phyloP scores from a whole-genome alignment of 2,888 invertebrate genomes.

The Drosophila macrospina region DNA sequence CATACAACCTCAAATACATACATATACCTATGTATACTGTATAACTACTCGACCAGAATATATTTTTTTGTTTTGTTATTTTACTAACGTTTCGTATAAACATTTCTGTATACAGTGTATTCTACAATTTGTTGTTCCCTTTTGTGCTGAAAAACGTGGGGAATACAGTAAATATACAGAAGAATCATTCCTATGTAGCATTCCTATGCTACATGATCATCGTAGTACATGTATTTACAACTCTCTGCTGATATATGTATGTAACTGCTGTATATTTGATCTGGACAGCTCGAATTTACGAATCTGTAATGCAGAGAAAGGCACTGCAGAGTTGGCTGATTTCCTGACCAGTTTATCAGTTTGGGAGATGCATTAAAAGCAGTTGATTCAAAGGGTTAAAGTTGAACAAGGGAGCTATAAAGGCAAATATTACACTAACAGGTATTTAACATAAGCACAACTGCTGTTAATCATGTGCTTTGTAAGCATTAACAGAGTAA shows the following conservation, averaged over 20 bases:
- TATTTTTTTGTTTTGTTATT: slow-evolving; percentile 57
- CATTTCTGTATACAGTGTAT: slow-evolving; percentile 63
- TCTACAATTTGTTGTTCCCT: slow-evolving; percentile 43
- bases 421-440: background rate
- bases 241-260: background rate
- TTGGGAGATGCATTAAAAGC: background rate
- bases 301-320: background rate
- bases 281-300: background rate
- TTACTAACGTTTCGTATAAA: slow-evolving; percentile 70
- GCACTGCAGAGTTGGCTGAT: background rate
- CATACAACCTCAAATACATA: slow-evolving; percentile 7
- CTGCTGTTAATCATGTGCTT: background rate
- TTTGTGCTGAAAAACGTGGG: slow-evolving; percentile 41
- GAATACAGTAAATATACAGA: slow-evolving; percentile 38
- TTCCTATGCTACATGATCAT: slow-evolving; percentile 45
- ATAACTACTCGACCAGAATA: slow-evolving; percentile 13
- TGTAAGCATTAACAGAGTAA: no score
- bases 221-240: background rate
- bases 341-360: background rate
- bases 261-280: background rate
- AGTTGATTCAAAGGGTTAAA: background rate
- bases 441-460: background rate
- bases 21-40: background rate
- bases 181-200: slow-evolving; percentile 9
- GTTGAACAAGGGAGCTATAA: background rate